These are phyloP conservation scores for Melipona beecheii DNA, from an alignment of 2,888 invertebrate genomes.

Conservation along the genomic window DNA sequence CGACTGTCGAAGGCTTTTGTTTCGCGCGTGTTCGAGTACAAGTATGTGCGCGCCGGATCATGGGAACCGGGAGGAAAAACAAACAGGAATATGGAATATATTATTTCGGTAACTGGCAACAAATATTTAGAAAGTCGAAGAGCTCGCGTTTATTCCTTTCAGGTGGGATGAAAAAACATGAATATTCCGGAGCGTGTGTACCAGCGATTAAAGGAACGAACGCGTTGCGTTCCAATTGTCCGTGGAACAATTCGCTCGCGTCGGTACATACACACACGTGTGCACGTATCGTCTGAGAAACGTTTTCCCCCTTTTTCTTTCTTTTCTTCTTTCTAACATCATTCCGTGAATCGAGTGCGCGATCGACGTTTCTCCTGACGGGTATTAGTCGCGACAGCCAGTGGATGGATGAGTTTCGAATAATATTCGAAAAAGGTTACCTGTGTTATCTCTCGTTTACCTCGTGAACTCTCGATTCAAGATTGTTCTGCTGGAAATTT, in stretches of 20 bases:
- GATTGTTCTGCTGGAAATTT: not conserved
- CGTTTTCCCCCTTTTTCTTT: slow-evolving; percentile 21
- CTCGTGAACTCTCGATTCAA: not conserved
- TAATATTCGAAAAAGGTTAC: slow-evolving; percentile 9
- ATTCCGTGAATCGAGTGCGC: not conserved
- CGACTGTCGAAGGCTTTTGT: not conserved
- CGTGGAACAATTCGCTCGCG: slow-evolving; percentile 22
- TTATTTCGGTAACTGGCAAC: not conserved
- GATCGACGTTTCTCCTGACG: not conserved
- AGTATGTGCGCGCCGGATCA: not conserved
- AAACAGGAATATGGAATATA: not conserved
- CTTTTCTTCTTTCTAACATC: not conserved
- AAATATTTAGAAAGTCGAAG: slow-evolving; percentile 47
- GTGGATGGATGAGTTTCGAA: not conserved
- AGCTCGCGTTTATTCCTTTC: not conserved
- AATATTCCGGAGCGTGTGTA: slow-evolving; percentile 31
- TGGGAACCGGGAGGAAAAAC: not conserved
- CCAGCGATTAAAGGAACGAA: slow-evolving; percentile 24
- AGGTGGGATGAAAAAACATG: slow-evolving; percentile 12
- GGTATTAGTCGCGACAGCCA: not conserved
- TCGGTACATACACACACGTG: not conserved
- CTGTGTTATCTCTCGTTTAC: not conserved
- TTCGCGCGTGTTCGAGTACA: not conserved
- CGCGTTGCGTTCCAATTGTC: slow-evolving; percentile 2
- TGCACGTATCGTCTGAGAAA: slow-evolving; percentile 3